Conservation (phyloP, 2,888 invertebrate species). For the Dryobotodes eremita region DNA sequence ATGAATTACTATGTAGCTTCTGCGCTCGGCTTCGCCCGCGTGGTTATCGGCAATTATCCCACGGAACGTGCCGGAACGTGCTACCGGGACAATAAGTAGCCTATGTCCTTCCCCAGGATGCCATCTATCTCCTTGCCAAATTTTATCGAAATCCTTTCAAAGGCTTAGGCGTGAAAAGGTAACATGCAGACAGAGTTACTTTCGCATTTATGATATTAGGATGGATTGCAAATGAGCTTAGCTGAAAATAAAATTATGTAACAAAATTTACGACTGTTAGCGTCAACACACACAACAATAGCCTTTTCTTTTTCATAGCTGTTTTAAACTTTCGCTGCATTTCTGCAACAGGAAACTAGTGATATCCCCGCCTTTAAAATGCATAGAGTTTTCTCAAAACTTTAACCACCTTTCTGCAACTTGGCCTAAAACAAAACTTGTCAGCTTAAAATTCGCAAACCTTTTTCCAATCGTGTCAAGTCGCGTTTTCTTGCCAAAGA, state of each 20-base stretch:
- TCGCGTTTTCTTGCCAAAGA: constrained; percentile 52
- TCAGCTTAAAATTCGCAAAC: constrained; percentile 42
- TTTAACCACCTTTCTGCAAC: constrained; percentile 21
- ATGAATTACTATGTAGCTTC: neutral
- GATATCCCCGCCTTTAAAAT: constrained; percentile 24
- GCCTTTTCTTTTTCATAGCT: constrained; percentile 2
- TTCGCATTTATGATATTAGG: no score
- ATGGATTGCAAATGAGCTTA: neutral
- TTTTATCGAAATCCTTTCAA: no score
- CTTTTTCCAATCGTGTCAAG: constrained; percentile 42
- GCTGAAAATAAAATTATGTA: neutral
- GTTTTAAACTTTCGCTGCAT: constrained; percentile 3
- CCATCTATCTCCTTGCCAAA: no score
- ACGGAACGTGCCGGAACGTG: no score
- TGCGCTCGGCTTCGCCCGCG: no score
- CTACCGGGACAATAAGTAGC: no score
- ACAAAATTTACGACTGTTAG: neutral
- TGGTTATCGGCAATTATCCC: no score
- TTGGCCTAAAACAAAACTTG: constrained; percentile 43
- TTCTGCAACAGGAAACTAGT: neutral
- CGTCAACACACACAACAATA: constrained; percentile 18
- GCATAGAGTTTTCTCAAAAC: constrained; percentile 16
- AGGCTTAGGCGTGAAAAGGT: no score
- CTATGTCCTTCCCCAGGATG: no score
- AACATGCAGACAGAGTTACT: no score